Percentiles rank a stretch among this genome's conserved stretches.
phyloP scores from a whole-genome alignment of 2,888 invertebrate genomes.

The Ametastegia equiseti region DNA sequence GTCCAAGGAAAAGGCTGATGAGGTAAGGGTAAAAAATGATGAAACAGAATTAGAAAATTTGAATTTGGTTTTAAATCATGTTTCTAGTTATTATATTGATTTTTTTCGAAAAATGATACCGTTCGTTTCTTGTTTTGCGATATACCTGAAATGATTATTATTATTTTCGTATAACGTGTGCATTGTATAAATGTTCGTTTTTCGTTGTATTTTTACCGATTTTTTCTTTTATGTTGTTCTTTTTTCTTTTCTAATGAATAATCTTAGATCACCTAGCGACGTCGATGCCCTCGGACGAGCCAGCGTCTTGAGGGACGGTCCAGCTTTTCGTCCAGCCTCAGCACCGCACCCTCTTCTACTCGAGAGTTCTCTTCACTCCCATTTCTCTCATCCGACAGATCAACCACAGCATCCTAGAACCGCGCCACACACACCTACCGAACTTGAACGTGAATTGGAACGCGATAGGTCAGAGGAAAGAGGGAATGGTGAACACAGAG shows the following conservation, averaged over 20 bases:
- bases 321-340: slow-evolving; percentile 78
- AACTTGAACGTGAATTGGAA: slow-evolving; percentile 71
- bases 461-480: slow-evolving; percentile 71
- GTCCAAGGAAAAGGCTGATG: slow-evolving; percentile 72
- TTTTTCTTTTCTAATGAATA: neutral
- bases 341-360: slow-evolving; percentile 79
- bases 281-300: slow-evolving; percentile 77
- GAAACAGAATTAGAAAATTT: no score
- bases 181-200: no score
- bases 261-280: slow-evolving; percentile 72
- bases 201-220: neutral
- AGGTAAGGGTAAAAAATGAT: no score
- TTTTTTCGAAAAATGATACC: no score
- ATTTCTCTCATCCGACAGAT: slow-evolving; percentile 69
- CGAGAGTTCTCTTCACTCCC: slow-evolving; percentile 74
- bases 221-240: neutral
- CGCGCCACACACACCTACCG: slow-evolving; percentile 71
- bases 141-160: no score
- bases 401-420: slow-evolving; percentile 69
- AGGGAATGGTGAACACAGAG: slow-evolving; percentile 69
- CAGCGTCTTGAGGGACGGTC: slow-evolving; percentile 83
- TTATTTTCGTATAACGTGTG: no score
- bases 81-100: no score
- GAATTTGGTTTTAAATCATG: no score
- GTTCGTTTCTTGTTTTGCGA: no score